Base-by-base conservation (phyloP, 2,797 vertebrate genomes). In the Sandelia bainsii region DNA sequence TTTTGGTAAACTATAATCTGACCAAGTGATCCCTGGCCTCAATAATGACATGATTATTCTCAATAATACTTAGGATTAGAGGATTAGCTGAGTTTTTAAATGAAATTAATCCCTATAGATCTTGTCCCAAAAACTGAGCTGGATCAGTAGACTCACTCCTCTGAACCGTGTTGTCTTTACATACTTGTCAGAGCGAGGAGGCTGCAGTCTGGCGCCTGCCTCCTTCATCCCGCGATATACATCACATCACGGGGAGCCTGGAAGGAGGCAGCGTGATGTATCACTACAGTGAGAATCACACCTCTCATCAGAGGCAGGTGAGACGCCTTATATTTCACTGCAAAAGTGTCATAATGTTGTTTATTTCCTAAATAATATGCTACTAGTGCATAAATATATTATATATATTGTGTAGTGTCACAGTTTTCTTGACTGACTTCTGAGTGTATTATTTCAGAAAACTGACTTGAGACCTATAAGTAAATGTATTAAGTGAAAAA, bases 151-250 rank as follows among this genome's bases (percentile, higher is more conserved):
- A 34, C 50, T 51, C 17, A 9, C 19, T 75, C 17, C 14, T 44
- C 39, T 58, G 75, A 71, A 64, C 73, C 72, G 80, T 82, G 84
- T 66, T 77, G 60, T 81, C 85, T 89, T 82, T 83, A 82, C 58
- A 85, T 88, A 84, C 84, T 67, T 75, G 78, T 88, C 85, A 87
- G 75, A 77, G 75, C 20, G 82, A 77, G 81, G 67, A 81, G 82
- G 73, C 86, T 86, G 86, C 75, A 79, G 84, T 88, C 84, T 89
- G 88, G 75, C 51, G 57, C 76, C 87, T 72, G 73, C 77, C 71
- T 87, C 74, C 75, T 69, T 80, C 62, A 19, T 80, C 81, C 84
- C 44, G 13, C 73, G 62, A 25, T 70, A 66, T 60, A 84, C 85
- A 86, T 81, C 61, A 52, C 86, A 72, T 87, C 89, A 79, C 75